Evolutionary conservation across 2,113 vertebrate genomes (phyloP).

Genomic region (Bombycilla garrulus): DNA sequence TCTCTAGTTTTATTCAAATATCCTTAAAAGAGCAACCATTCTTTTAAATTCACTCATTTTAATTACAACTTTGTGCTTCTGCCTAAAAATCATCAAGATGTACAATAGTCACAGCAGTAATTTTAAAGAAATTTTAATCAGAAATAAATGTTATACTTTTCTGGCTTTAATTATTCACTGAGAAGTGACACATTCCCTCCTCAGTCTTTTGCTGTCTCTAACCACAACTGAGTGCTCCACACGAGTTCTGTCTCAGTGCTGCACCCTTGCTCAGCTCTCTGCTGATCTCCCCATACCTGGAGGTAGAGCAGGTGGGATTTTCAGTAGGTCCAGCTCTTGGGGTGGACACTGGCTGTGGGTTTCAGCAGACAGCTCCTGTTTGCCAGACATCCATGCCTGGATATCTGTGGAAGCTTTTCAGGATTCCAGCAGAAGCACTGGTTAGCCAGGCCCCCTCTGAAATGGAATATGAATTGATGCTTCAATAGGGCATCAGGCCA

Average conservation of each 20-base stretch:
- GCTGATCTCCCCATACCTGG: neutral
- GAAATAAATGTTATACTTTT: neutral
- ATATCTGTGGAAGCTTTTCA: neutral
- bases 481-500: conserved; percentile 36
- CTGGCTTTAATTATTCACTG: neutral
- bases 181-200: neutral
- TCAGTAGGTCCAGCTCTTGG: neutral
- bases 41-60: neutral
- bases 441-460: conserved; percentile 7
- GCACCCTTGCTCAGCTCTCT: neutral
- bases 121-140: neutral
- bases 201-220: neutral
- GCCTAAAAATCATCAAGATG: neutral
- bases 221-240: too few species aligned
- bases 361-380: neutral
- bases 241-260: neutral
- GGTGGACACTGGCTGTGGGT: neutral
- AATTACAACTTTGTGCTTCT: neutral
- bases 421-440: neutral
- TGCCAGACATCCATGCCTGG: neutral
- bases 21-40: neutral
- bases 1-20: neutral
- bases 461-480: conserved; percentile 10
- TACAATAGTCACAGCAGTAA: neutral
- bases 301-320: neutral